Percentiles rank a stretch among this genome's conserved stretches.
Evolutionary conservation across 1,140 invertebrate genomes (phyloP).

Genomic region (Micrasema minimum): DNA sequence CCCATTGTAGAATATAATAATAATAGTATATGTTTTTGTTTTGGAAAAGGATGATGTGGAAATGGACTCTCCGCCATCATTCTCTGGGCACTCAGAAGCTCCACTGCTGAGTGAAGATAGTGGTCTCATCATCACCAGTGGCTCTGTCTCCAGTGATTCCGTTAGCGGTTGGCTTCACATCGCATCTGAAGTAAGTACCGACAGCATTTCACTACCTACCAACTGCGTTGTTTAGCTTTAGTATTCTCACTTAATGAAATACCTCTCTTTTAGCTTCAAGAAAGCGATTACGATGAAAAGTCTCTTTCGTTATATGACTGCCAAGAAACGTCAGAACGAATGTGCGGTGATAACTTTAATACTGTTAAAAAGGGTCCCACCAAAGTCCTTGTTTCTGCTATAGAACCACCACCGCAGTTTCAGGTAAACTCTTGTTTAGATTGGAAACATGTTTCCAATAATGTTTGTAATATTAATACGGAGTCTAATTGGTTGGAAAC

Average conservation of each 20-base stretch:
- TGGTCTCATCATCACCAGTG: conserved; percentile 71
- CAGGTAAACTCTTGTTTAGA: conserved; percentile 67
- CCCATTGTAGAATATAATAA: no score
- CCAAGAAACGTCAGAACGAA: conserved; percentile 65
- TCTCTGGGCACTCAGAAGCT: conserved; percentile 69
- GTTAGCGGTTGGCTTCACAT: conserved; percentile 68
- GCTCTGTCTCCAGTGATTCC: conserved; percentile 72
- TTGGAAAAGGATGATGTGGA: conserved; percentile 32
- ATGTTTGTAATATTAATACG: conserved; percentile 10
- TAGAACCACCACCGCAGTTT: conserved; percentile 83
- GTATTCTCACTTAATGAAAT: not conserved
- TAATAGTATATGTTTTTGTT: not conserved
- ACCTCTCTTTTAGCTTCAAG: conserved; percentile 60
- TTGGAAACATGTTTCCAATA: not conserved
- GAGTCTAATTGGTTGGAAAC: no score
- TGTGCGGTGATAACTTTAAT: conserved; percentile 83
- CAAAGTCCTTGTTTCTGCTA: conserved; percentile 68
- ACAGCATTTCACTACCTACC: not conserved
- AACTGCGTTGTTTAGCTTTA: no score
- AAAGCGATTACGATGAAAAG: conserved; percentile 66
- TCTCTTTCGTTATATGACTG: conserved; percentile 65
- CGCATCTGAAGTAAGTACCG: conserved; percentile 67
- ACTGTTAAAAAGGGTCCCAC: conserved; percentile 81
- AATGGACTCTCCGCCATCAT: conserved; percentile 72
- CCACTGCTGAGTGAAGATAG: conserved; percentile 72